Evolutionary conservation across 2,113 vertebrate species (phyloP).

Genomic region (Gallinago media): DNA sequence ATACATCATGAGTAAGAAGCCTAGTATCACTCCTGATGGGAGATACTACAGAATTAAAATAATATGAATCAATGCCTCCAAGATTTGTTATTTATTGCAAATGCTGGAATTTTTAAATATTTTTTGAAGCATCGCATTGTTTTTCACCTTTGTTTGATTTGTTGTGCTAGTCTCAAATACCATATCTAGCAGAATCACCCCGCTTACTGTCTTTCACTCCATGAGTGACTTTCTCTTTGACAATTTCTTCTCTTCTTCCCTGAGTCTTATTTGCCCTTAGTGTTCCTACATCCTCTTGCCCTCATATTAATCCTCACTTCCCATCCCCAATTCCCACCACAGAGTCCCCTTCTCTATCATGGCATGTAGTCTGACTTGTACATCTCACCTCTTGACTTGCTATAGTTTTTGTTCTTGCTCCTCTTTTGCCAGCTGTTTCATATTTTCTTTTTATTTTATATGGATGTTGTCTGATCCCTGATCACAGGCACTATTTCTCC

Average conservation of each 20-base stretch:
- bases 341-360: fast-evolving
- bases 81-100: neutral
- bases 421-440: neutral
- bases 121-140: neutral
- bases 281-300: neutral
- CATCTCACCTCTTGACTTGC: neutral
- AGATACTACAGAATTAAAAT: neutral
- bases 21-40: neutral
- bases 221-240: neutral
- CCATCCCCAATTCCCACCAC: neutral
- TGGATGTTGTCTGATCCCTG: neutral
- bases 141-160: neutral
- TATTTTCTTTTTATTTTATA: neutral
- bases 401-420: neutral
- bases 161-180: neutral
- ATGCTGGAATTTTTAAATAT: too few relatives aligned
- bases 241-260: neutral
- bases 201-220: neutral
- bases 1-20: neutral
- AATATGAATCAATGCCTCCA: neutral
- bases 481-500: neutral
- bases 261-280: neutral
- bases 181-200: neutral
- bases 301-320: neutral
- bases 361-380: too few relatives aligned